These are phyloP conservation scores for Carettochelys insculpta DNA, from an alignment of 2,113 vertebrate species.

Conservation along the genomic window DNA sequence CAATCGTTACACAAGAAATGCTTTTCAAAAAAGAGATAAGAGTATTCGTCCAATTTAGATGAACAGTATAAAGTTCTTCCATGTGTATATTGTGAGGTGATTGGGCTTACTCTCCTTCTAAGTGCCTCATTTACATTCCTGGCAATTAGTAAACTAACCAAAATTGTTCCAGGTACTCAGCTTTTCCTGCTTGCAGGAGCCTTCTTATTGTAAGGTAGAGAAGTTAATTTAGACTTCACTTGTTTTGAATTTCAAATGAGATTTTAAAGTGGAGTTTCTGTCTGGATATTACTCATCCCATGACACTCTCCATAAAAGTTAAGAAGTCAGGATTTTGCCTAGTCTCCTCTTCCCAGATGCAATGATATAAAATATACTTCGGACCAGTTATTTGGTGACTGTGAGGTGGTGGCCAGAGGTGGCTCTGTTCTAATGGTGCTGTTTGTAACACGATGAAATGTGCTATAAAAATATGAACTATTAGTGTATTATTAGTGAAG, in stretches of 20 bases:
- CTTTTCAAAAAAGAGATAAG: background rate
- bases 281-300: background rate
- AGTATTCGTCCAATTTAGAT: background rate
- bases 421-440: fast-evolving
- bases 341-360: background rate
- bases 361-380: background rate
- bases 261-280: background rate
- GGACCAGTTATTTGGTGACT: background rate
- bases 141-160: background rate
- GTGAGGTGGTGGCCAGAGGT: background rate
- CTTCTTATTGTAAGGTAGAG: background rate
- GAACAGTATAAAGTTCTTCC: background rate
- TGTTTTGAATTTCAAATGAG: background rate
- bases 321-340: background rate
- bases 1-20: background rate
- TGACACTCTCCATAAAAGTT: background rate
- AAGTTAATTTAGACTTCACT: background rate
- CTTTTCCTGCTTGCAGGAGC: background rate
- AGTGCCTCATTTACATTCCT: background rate
- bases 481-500: background rate
- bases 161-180: background rate
- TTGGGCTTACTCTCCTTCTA: background rate
- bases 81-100: background rate
- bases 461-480: background rate
- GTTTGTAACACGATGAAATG: background rate